These are phyloP conservation scores for Drosophila emarginata DNA, from an alignment of 2,888 invertebrate genomes.

Conservation along the genomic window DNA sequence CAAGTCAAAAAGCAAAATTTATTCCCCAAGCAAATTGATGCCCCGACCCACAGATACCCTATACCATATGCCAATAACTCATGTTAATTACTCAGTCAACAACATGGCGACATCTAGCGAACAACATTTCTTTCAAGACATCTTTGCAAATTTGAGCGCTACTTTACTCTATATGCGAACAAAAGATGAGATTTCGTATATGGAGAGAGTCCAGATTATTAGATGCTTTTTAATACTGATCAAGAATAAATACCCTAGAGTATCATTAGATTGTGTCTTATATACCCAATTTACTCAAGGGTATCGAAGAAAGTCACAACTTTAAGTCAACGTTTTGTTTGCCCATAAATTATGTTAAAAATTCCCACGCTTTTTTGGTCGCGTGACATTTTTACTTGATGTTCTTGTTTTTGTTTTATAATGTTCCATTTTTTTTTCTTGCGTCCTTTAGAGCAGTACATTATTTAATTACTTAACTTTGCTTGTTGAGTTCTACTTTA, in stretches of 20 bases:
- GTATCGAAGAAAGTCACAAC: not conserved
- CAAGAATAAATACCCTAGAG: no score
- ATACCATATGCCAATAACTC: no score
- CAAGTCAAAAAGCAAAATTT: constrained; percentile 1
- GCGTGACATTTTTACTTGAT: constrained; percentile 7
- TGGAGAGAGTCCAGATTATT: no score
- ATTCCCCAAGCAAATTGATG: not conserved
- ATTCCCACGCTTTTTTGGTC: constrained; percentile 15
- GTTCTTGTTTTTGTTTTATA: constrained; percentile 11
- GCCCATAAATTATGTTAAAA: constrained; percentile 27
- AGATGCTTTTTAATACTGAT: no score
- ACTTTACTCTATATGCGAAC: no score
- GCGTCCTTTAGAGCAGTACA: constrained; percentile 17
- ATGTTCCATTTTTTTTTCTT: constrained; percentile 1
- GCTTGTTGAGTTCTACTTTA: constrained; percentile 9
- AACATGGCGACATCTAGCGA: not conserved
- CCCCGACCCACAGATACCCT: not conserved
- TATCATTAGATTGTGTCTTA: not conserved
- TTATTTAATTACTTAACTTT: constrained; percentile 38
- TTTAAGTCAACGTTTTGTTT: constrained; percentile 22
- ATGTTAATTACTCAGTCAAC: not conserved
- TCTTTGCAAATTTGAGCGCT: no score
- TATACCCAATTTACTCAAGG: not conserved
- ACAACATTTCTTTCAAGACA: no score
- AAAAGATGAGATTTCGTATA: no score